Percentiles rank a stretch among this genome's conserved stretches.
phyloP scores from a whole-genome alignment of 2,888 invertebrate genomes.

The Platypus cylindrus region DNA sequence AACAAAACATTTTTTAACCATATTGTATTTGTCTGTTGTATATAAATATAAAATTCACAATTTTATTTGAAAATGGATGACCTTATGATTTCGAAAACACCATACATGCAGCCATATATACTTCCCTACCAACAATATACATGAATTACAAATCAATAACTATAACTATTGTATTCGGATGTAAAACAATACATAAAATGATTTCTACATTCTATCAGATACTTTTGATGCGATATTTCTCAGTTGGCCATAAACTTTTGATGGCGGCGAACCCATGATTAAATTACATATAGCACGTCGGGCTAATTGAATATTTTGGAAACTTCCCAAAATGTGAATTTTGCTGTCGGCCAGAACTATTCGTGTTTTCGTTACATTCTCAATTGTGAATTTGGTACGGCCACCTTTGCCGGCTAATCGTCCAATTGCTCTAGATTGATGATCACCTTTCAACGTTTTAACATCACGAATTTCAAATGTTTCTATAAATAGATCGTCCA shows the following conservation, averaged over 20 bases:
- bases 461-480: conserved; percentile 96
- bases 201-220: conserved; percentile 72
- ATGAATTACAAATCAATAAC: too few relatives aligned
- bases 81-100: too few relatives aligned
- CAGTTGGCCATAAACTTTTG: conserved; percentile 94
- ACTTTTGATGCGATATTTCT: conserved; percentile 73
- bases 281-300: conserved; percentile 90
- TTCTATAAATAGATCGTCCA: conserved; percentile 95
- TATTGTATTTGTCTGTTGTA: too few relatives aligned
- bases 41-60: too few relatives aligned
- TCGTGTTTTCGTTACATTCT: conserved; percentile 96
- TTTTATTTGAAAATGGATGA: too few relatives aligned
- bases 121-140: too few relatives aligned
- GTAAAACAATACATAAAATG: too few relatives aligned
- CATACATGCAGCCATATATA: too few relatives aligned
- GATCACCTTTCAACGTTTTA: conserved; percentile 89
- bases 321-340: conserved; percentile 95
- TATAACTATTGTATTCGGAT: too few relatives aligned
- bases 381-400: conserved; percentile 94
- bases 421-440: conserved; percentile 92
- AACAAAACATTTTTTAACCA: too few relatives aligned
- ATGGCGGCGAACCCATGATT: conserved; percentile 92
- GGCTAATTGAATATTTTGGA: conserved; percentile 90
- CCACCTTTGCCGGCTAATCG: conserved; percentile 95
- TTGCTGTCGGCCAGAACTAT: conserved; percentile 94